Evolutionary conservation across 92 coral and sea anemone species (phyloP).

Genomic region (Porites cylindrica): DNA sequence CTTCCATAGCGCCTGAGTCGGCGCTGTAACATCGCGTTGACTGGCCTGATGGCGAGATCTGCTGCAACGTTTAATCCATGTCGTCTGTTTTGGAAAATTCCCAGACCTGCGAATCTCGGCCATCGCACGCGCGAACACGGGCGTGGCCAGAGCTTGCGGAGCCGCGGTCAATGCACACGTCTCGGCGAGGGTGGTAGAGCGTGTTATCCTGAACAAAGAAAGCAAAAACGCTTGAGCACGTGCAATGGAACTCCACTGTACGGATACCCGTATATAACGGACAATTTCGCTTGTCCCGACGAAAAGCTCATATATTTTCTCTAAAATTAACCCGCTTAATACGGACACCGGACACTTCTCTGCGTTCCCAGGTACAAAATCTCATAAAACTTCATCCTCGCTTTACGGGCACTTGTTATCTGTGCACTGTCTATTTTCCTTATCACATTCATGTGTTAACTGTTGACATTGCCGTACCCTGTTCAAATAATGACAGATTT

Average conservation of each 20-base stretch:
- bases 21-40: neutral
- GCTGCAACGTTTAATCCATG: conserved; percentile 59
- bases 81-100: conserved; percentile 94
- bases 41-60: conserved; percentile 1
- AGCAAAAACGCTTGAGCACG: neutral
- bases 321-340: too few species aligned
- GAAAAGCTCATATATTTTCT: too few species aligned
- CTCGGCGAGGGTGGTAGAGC: conserved; percentile 82
- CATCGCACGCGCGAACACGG: conserved; percentile 78
- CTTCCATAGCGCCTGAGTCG: neutral
- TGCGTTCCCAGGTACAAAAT: too few species aligned
- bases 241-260: neutral
- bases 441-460: too few species aligned
- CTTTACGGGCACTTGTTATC: too few species aligned
- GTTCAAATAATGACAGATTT: too few species aligned
- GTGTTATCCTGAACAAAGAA: conserved; percentile 67
- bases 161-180: conserved; percentile 92
- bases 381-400: too few species aligned
- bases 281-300: too few species aligned
- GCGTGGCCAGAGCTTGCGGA: conserved; percentile 70
- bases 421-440: too few species aligned
- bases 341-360: too few species aligned
- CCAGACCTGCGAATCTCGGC: conserved; percentile 83
- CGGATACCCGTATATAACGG: neutral
- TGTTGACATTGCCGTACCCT: too few species aligned